Evolutionary conservation across 2,797 vertebrate genomes (phyloP).

Genomic region (Tinamus major): DNA sequence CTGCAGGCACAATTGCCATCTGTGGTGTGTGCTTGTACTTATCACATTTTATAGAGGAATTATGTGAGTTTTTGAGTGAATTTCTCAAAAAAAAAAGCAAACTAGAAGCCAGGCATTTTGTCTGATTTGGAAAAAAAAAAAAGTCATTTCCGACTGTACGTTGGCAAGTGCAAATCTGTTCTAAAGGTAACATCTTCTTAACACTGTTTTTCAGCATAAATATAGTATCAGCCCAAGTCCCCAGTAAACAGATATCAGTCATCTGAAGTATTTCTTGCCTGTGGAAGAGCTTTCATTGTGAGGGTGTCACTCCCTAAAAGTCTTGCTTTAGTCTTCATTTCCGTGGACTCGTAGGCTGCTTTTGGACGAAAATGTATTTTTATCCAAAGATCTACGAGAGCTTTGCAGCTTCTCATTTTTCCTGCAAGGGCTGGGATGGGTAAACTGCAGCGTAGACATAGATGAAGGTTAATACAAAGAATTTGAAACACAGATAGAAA

Average conservation of each 20-base stretch:
- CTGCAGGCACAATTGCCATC: not conserved
- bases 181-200: not conserved
- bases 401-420: not conserved
- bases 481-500: fast-evolving
- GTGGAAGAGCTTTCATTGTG: not conserved
- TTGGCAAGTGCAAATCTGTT: not conserved
- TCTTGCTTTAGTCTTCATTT: not conserved
- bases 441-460: fast-evolving
- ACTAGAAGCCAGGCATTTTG: not conserved
- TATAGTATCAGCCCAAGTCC: not conserved
- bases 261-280: not conserved
- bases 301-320: not conserved
- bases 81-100: not conserved
- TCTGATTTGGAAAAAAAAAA: not conserved
- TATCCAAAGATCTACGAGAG: not conserved
- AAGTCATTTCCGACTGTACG: not conserved
- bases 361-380: not conserved
- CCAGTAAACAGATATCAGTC: not conserved
- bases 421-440: not conserved
- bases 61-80: not conserved
- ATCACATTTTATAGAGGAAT: not conserved
- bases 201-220: conserved; percentile 16
- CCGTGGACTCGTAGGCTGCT: fast-evolving
- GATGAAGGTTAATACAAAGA: not conserved
- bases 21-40: not conserved